Conservation (phyloP, 1,140 invertebrate genomes). For the Lepidotrigona ventralis region DNA sequence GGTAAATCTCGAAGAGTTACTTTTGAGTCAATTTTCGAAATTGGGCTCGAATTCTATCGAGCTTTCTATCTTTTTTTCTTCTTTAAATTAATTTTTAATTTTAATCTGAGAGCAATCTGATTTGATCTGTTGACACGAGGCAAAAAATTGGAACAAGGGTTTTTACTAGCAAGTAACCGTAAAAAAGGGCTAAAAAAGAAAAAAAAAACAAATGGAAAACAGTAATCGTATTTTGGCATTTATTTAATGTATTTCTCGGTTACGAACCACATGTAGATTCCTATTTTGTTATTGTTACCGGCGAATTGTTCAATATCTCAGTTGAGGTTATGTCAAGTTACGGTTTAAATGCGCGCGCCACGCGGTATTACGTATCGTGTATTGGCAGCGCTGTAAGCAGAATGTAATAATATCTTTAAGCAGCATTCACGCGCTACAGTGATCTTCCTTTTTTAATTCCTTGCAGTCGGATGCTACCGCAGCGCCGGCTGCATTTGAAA, state of each 20-base stretch:
- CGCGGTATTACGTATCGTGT: neutral
- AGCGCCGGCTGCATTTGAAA: no score
- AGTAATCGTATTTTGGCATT: neutral
- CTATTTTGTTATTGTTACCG: neutral
- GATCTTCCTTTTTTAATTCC: neutral
- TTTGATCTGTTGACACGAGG: neutral
- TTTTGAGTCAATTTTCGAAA: conserved; percentile 6
- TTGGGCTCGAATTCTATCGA: neutral
- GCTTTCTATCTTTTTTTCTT: neutral
- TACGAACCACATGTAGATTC: neutral
- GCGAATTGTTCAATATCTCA: neutral
- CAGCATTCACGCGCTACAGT: neutral
- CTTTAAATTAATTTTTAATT: neutral
- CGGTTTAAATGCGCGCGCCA: conserved; percentile 18
- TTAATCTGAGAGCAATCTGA: no score
- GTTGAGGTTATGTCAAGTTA: conserved; percentile 44
- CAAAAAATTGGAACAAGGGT: no score
- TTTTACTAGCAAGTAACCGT: neutral
- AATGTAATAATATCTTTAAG: neutral
- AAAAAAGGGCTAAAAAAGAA: neutral
- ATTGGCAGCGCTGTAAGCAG: conserved; percentile 13
- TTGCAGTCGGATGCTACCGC: no score
- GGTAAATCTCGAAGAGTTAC: neutral
- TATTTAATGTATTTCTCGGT: neutral
- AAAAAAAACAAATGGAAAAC: neutral